These are phyloP conservation scores for Drosophila algonquin DNA, from an alignment of 2,888 invertebrate genomes.

Conservation along the genomic window DNA sequence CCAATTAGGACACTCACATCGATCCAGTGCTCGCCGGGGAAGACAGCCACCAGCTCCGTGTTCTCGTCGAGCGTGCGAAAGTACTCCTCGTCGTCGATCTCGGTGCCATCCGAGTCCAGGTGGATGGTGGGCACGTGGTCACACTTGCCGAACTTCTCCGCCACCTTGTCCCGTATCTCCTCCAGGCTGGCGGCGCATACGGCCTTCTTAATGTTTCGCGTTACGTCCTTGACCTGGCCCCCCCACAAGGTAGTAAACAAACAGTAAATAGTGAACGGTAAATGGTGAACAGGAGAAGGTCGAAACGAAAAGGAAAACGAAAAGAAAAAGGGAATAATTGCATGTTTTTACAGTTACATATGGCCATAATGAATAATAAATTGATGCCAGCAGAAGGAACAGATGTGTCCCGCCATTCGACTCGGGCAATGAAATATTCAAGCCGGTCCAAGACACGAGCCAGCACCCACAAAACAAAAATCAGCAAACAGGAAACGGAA, in stretches of 20 bases:
- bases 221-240: conserved; percentile 86
- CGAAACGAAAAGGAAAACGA: background rate
- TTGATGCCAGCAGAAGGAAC: conserved; percentile 48
- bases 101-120: conserved; percentile 96
- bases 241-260: background rate
- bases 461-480: conserved; percentile 1
- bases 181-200: conserved; percentile 91
- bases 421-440: conserved; percentile 60
- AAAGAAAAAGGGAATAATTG: conserved; percentile 47
- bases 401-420: conserved; percentile 40
- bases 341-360: conserved; percentile 55
- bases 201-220: conserved; percentile 92
- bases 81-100: conserved; percentile 97
- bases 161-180: conserved; percentile 90
- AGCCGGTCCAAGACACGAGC: conserved; percentile 27
- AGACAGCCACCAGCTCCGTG: conserved; percentile 92
- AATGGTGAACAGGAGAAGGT: background rate
- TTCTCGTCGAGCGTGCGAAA: conserved; percentile 95
- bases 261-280: background rate
- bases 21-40: conserved; percentile 90
- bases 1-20: conserved; percentile 81
- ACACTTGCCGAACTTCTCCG: conserved; percentile 89
- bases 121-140: conserved; percentile 90
- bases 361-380: conserved; percentile 69
- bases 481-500: conserved; percentile 3